phyloP scores from a whole-genome alignment of 2,113 vertebrate genomes.

The Ramphastos sulfuratus region DNA sequence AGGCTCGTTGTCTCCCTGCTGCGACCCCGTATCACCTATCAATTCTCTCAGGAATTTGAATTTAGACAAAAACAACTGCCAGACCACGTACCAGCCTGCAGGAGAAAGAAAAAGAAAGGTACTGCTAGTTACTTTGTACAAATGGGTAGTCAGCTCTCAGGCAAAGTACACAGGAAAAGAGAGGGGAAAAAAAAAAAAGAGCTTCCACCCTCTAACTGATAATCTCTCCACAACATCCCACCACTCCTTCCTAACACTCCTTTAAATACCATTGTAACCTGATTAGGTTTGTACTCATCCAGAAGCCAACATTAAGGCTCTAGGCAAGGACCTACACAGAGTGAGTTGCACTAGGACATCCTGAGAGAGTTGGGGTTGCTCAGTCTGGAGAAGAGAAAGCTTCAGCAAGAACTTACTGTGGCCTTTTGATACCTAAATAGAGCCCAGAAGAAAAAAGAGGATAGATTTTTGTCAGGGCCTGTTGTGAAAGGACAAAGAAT shows the following conservation, averaged over 20 bases:
- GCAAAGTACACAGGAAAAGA: not conserved
- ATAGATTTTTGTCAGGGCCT: too few species aligned
- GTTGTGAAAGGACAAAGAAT: too few species aligned
- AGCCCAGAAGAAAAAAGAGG: too few species aligned
- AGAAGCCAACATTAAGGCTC: not conserved
- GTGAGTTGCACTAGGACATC: not conserved
- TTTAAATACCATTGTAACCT: not conserved
- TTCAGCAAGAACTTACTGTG: too few species aligned
- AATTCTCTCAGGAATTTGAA: slow-evolving; percentile 98
- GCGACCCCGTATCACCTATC: slow-evolving; percentile 89
- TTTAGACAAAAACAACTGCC: slow-evolving; percentile 97
- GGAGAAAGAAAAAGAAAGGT: slow-evolving; percentile 5
- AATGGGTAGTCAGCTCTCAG: not conserved
- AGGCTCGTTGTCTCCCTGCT: slow-evolving; percentile 85
- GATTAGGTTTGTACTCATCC: not conserved
- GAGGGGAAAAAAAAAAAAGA: rapidly evolving
- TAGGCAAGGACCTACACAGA: not conserved
- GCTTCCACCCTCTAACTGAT: not conserved
- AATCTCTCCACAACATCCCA: not conserved
- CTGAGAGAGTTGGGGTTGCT: too few species aligned
- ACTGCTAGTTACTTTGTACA: not conserved
- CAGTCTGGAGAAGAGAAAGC: too few species aligned
- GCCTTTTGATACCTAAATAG: too few species aligned
- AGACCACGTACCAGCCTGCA: slow-evolving; percentile 98
- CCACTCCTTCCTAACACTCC: not conserved